Evolutionary conservation across 1,140 invertebrate species (phyloP).

Genomic region (Xylocopa sonorina): DNA sequence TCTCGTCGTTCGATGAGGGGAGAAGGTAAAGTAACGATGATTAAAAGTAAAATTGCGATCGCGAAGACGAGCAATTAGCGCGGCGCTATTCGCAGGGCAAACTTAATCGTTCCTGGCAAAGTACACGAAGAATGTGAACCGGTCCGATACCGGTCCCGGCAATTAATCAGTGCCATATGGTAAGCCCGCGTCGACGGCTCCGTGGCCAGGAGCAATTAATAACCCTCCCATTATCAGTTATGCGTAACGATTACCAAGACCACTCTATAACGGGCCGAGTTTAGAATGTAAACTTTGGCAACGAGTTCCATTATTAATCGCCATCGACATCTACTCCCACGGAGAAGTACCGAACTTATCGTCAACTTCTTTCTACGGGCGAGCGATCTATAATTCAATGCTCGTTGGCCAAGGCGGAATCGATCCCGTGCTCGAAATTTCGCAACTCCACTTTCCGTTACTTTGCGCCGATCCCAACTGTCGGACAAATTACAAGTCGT

Average conservation of each 20-base stretch:
- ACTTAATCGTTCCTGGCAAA: slow-evolving; percentile 62
- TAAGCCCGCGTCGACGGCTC: slow-evolving; percentile 62
- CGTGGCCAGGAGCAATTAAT: slow-evolving; percentile 65
- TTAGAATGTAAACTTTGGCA: slow-evolving; percentile 45
- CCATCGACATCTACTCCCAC: slow-evolving; percentile 19
- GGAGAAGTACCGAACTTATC: not conserved
- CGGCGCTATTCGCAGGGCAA: slow-evolving; percentile 54
- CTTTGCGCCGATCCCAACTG: no score
- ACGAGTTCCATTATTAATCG: slow-evolving; percentile 49
- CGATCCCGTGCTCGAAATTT: not conserved
- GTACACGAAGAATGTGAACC: slow-evolving; percentile 59
- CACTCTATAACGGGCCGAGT: slow-evolving; percentile 34
- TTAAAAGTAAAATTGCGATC: slow-evolving; percentile 44
- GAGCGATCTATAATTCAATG: slow-evolving; percentile 7
- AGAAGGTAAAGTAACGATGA: slow-evolving; percentile 19
- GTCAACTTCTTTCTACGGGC: slow-evolving; percentile 17
- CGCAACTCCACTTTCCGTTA: no score
- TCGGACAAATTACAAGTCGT: no score
- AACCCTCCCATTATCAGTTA: slow-evolving; percentile 67
- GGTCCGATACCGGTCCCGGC: slow-evolving; percentile 55
- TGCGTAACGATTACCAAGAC: slow-evolving; percentile 63
- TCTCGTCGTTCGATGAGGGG: slow-evolving; percentile 11
- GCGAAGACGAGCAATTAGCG: slow-evolving; percentile 56
- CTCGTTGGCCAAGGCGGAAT: no score
- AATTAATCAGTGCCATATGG: slow-evolving; percentile 70